Conservation (phyloP, 2,888 invertebrate species). For the Trypoxylon attenuatum region DNA sequence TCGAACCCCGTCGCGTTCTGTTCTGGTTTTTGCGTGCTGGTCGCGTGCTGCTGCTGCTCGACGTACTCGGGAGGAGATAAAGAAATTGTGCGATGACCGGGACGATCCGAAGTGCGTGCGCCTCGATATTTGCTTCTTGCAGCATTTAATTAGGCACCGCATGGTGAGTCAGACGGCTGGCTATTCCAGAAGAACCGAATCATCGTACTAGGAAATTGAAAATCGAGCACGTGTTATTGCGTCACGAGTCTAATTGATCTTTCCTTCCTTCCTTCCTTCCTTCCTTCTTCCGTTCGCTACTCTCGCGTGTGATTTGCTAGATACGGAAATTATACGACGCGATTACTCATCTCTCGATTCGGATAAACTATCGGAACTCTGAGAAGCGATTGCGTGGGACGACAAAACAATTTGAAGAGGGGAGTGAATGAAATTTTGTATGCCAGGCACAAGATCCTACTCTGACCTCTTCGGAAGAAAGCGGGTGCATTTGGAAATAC, state of each 20-base stretch:
- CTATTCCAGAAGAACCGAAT: slow-evolving; percentile 35
- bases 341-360: background rate
- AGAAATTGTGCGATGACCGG: too few species aligned
- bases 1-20: too few species aligned
- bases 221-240: slow-evolving; percentile 43
- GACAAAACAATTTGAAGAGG: too few species aligned
- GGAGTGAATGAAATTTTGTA: too few species aligned
- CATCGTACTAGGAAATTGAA: slow-evolving; percentile 55
- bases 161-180: slow-evolving; percentile 38
- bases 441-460: too few species aligned
- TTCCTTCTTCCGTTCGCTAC: slow-evolving; percentile 19
- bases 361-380: background rate
- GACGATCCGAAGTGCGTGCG: background rate
- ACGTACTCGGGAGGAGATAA: too few species aligned
- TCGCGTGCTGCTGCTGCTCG: too few species aligned
- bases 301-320: background rate
- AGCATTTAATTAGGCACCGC: slow-evolving; percentile 42
- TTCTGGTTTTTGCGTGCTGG: too few species aligned
- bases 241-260: too few species aligned
- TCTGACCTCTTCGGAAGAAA: too few species aligned
- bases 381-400: background rate
- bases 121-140: background rate
- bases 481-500: too few species aligned
- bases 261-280: slow-evolving; percentile 12
- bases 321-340: background rate